Conservation (phyloP, 2,888 invertebrate genomes). For the Tiliacea aurago region DNA sequence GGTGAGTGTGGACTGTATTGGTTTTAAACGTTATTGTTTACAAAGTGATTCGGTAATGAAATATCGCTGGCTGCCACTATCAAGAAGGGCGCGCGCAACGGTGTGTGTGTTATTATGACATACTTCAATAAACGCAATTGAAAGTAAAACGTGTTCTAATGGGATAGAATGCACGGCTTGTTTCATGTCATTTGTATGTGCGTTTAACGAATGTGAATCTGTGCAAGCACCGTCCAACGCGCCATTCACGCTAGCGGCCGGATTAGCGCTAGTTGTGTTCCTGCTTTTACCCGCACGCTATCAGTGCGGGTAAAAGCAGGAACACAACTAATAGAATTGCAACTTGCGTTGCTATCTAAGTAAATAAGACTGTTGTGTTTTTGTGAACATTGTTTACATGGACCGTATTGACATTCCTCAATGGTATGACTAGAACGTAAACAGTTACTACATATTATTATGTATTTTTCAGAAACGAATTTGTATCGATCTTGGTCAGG, state of each 20-base stretch:
- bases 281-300: too few species aligned
- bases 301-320: not conserved
- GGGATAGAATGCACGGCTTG: slow-evolving; percentile 15
- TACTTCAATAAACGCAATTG: not conserved
- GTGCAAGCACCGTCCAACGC: not conserved
- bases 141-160: slow-evolving; percentile 4
- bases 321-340: slow-evolving; percentile 9
- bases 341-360: not conserved
- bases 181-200: slow-evolving; percentile 9
- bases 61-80: too few species aligned
- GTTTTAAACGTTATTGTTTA: slow-evolving; percentile 6
- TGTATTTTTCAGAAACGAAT: slow-evolving; percentile 8
- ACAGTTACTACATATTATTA: slow-evolving; percentile 8
- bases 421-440: slow-evolving; percentile 9
- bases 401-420: not conserved
- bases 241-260: too few species aligned
- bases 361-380: too few species aligned
- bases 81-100: not conserved
- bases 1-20: slow-evolving; percentile 12
- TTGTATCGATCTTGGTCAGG: slow-evolving; percentile 5
- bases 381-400: not conserved
- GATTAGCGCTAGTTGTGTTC: not conserved
- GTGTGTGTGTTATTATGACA: not conserved
- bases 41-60: slow-evolving; percentile 7
- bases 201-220: not conserved